These are phyloP conservation scores for Morpho deidamia DNA, from an alignment of 2,888 invertebrate species.

Conservation along the genomic window DNA sequence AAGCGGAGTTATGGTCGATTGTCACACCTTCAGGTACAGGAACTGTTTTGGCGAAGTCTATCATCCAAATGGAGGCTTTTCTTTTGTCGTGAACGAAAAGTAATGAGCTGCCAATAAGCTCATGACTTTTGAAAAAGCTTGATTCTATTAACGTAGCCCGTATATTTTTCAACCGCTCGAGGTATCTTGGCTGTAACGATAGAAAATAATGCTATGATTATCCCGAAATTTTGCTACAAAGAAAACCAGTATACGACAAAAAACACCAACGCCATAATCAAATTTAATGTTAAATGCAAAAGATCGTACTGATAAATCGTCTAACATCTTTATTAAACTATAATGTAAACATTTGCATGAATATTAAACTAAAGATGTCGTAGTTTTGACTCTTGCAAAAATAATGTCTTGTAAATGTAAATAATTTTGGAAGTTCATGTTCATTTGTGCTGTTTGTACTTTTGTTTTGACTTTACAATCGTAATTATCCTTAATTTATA, in stretches of 20 bases:
- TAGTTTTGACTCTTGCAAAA: too few species aligned
- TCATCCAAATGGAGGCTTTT: constrained; percentile 96
- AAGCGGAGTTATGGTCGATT: constrained; percentile 89
- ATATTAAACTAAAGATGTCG: too few species aligned
- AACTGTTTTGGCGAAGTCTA: constrained; percentile 98
- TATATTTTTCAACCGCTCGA: constrained; percentile 91
- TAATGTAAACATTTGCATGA: too few species aligned
- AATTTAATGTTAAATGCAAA: too few species aligned
- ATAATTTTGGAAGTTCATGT: too few species aligned
- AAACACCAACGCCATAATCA: background rate
- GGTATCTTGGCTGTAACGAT: constrained; percentile 84
- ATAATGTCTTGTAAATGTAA: too few species aligned
- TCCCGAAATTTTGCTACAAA: constrained; percentile 86
- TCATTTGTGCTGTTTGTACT: too few species aligned
- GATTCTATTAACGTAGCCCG: constrained; percentile 90
- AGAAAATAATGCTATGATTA: constrained; percentile 79
- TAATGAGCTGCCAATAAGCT: constrained; percentile 96
- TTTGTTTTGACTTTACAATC: too few species aligned
- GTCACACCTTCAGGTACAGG: constrained; percentile 84
- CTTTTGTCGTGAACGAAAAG: constrained; percentile 95
- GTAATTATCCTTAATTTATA: too few species aligned
- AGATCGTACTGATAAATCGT: too few species aligned
- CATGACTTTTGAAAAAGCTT: constrained; percentile 93
- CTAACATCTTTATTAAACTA: too few species aligned
- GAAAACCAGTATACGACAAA: background rate